Base-by-base conservation (phyloP, 2,113 vertebrate species). In the Crypturellus undulatus region DNA sequence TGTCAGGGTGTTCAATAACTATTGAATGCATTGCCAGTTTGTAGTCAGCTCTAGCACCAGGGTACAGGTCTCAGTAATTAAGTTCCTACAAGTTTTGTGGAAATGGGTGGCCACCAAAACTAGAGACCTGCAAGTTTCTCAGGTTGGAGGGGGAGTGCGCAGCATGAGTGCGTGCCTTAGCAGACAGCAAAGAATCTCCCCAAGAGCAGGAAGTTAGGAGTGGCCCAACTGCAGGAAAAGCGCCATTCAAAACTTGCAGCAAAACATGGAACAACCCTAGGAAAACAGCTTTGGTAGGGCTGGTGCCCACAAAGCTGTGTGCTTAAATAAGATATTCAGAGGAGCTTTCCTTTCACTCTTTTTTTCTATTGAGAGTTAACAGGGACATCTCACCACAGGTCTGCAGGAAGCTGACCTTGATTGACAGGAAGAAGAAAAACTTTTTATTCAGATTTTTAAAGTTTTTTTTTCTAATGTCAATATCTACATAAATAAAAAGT, bases 151-250 rank as follows among this genome's bases (percentile, higher is more conserved):
- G 36, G 34, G 88, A 58, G 36, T 25, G 32, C 51, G 43, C 47
- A 6, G 16, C 30, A 26, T 14, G 38, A 68, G 21, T 1, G 1
- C 3, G 1, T 22, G 8, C 17, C 42, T 51, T 58, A 32, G 5
- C 26, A 79, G 25, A n/a, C 52, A 77, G 28, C 2, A 1, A 73
- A 87, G 63, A 91, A 71, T 47, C 58, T 59, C 16, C 18, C n/a
- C 7, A n/a, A 36, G 18, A 59, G 10, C 80, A 4, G 4, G 12
- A 7, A 79, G 43, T 63, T 59, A 59, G 3, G 21, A 70, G n/a
- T 12, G 24, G 40, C 51, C 70, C 63, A 90, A 3, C 16, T 77
- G 62, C n/a, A 85, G n/a, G 8, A 77, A 32, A 71, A 84, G 16
- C 6, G 83, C 32, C 63, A 71, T 58, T 24, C 49, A 88, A 72